Conservation (phyloP, 2,797 vertebrate genomes). For the Bovichtus variegatus region DNA sequence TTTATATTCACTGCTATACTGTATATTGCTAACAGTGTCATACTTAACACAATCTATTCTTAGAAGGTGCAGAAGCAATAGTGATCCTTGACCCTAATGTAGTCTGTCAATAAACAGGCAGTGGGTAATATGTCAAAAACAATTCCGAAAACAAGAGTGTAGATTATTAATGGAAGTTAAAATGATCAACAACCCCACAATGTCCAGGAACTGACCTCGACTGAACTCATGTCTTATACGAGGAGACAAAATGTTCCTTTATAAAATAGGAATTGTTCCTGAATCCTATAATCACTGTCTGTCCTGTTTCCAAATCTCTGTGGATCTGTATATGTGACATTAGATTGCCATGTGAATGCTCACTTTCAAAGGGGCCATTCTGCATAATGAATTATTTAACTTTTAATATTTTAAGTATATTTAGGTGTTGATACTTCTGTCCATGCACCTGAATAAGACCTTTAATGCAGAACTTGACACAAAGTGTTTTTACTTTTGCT, state of each 20-base stretch:
- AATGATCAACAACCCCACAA: background rate
- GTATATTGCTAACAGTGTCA: background rate
- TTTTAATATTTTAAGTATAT: background rate
- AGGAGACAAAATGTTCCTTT: slow-evolving; percentile 5
- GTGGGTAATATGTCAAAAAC: background rate
- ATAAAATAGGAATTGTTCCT: background rate
- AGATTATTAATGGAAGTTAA: background rate
- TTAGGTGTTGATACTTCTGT: too few relatives aligned
- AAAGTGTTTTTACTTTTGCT: background rate
- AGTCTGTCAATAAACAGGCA: background rate
- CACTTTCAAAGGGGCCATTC: too few relatives aligned
- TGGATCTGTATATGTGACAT: too few relatives aligned
- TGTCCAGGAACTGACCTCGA: background rate
- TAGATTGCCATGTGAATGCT: too few relatives aligned
- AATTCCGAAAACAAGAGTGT: background rate
- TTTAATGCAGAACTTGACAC: background rate
- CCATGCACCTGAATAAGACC: background rate
- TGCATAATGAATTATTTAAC: background rate
- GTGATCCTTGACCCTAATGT: background rate
- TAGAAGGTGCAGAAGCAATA: background rate
- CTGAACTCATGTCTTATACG: too few relatives aligned
- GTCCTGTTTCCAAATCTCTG: too few relatives aligned
- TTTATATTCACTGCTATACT: background rate
- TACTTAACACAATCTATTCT: background rate
- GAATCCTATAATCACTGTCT: too few relatives aligned